Evolutionary conservation across 2,888 invertebrate genomes (phyloP), one percentile per base, ranked within the genome.

Genomic region (Pyrochroa serraticornis): DNA sequence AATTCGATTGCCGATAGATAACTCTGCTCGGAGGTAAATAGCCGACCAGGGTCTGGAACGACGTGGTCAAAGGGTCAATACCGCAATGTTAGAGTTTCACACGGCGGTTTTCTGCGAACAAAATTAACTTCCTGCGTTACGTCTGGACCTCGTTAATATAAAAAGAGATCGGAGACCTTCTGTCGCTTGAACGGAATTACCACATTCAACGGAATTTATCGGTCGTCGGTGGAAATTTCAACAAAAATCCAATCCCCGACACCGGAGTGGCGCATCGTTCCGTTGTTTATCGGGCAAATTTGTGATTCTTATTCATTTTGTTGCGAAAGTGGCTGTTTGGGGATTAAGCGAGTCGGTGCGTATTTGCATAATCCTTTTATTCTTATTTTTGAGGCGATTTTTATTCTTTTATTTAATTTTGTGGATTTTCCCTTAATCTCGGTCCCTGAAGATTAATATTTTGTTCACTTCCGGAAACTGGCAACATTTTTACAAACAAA

Each of bases 1-100:
- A 53, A 53, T 53, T 46, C 46, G 47, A 46, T 47, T 12, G 46
- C 13, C 48, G 48, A 55, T 55, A 55, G 54, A 55, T 55, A 48
- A 47, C 48, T 55, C 48, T 36, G 54, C 42, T 55, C 33, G 30
- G 42, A 48, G 54, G 54, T 55, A 55, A 55, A 55, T 55, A 55
- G 43, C 54, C 36, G 46, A 44, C 43, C 41, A 47, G 48, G 48
- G 47, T 43, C 54, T 37, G 51, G 41, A 53, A 47, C 53, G 48
- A 48, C 53, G 56, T 62, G 65, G 67, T 67, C 63, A 64, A 62
- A 68, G 67, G 66, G 67, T 68, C 67, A 66, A 64, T 66, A 66
- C 67, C 67, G 65, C 67, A 68, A 68, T 63, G 63, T 61, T 62
- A 58, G 59, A 65, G 66, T 60, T 66, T 66, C 64, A 62, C 67